phyloP scores from a whole-genome alignment of 2,888 invertebrate species.

The Glyphotaelius pellucidus region DNA sequence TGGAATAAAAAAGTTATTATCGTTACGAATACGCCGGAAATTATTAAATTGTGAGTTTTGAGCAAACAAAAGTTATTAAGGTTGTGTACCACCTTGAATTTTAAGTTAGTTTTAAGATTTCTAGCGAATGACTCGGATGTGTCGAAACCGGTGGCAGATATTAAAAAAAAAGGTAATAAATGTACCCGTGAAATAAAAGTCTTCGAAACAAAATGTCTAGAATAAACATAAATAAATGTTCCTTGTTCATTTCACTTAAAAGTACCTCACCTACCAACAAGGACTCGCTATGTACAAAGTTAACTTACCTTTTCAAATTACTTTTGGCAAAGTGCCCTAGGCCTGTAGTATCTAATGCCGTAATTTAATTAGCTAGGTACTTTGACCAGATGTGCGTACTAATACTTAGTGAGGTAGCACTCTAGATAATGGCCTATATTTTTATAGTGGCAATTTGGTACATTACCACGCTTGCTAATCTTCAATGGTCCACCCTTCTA shows the following conservation, averaged over 20 bases:
- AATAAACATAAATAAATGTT: background rate
- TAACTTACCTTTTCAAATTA: background rate
- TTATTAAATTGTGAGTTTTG: too few species aligned
- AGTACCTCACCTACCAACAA: background rate
- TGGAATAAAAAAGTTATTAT: too few species aligned
- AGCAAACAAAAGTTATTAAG: too few species aligned
- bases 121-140: too few species aligned
- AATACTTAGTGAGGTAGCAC: background rate
- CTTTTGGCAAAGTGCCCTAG: background rate
- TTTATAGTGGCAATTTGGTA: background rate
- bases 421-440: background rate
- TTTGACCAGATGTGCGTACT: slow-evolving; percentile 2
- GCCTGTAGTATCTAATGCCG: background rate
- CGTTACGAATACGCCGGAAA: too few species aligned
- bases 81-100: too few species aligned
- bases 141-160: too few species aligned
- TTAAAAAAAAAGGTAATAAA: too few species aligned
- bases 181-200: too few species aligned
- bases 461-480: background rate
- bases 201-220: too few species aligned
- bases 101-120: too few species aligned
- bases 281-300: background rate
- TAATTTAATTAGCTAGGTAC: background rate
- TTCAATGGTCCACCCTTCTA: background rate
- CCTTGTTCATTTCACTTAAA: background rate